Evolutionary conservation across 2,113 vertebrate genomes (phyloP), one percentile per base, ranked within the genome.

Genomic region (Anarrhichthys ocellatus): DNA sequence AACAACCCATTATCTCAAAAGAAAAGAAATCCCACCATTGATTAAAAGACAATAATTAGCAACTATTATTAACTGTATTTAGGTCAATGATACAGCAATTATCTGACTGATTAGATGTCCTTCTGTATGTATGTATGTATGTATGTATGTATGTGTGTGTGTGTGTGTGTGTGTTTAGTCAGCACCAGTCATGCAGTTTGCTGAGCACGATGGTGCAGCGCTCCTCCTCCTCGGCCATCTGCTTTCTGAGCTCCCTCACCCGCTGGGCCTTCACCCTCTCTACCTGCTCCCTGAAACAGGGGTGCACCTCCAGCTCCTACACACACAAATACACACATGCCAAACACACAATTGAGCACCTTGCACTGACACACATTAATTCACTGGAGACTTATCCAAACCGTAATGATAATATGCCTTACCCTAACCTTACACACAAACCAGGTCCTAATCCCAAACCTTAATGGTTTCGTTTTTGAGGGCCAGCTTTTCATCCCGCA

Each of bases 181-280:
- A 20, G 66, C 93, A 97, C 97, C 95, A 92, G 7, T 91, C 91
- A 89, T 87, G 94, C n/a, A 99, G 83, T 81, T 98, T 99, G 84
- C 79, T 91, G 44, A 98, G 93, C 42, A 94, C 95, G 48, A 96
- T 80, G 1, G 77, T 83, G 74, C 94, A 65, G 76, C 93, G 96
- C 92, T 98, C 96, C 11, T 89, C 91, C 85, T 98, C 97, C 98
- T 97, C 97, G 66, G 91, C 94, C 89, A 97, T 85, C 81, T 98
- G 94, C 59, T 91, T 96, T 89, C 94, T 92, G 81, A 96, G 93
- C 69, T 95, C 89, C 24, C 88, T 93, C 68, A 97, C 93, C 75
- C 64, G 93, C 68, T 93, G 81, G 27, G 82, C 92, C 42, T 87
- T 97, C 88, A 89, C 87, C 59, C 87, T 95, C 34, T 94, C 76